These are phyloP conservation scores for Tinamus guttatus DNA, from an alignment of 2,113 vertebrate genomes.

Conservation along the genomic window DNA sequence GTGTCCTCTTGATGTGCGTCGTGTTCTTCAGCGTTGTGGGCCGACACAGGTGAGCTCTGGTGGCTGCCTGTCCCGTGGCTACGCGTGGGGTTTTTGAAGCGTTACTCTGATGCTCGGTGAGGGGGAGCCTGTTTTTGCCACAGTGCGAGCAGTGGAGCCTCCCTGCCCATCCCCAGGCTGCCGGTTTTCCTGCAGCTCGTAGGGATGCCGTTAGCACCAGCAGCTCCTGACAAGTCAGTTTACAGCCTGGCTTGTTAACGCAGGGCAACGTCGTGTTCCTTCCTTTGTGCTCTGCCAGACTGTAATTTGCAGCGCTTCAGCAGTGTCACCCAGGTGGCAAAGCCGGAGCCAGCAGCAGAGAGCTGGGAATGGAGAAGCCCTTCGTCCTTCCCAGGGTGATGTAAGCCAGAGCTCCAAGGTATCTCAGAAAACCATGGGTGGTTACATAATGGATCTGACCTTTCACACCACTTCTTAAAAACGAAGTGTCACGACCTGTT, in stretches of 20 bases:
- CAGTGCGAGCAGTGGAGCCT: too few relatives aligned
- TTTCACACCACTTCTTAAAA: neutral
- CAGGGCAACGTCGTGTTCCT: neutral
- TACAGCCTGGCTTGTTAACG: neutral
- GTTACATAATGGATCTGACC: neutral
- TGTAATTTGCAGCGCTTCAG: neutral
- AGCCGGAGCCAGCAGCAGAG: neutral
- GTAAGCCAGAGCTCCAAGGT: neutral
- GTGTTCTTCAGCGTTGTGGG: too few relatives aligned
- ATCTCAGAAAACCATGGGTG: neutral
- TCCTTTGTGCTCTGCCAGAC: neutral
- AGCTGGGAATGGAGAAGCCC: neutral
- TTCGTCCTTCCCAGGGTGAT: neutral
- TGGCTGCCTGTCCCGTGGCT: too few relatives aligned
- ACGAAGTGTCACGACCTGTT: accelerated
- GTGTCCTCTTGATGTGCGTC: too few relatives aligned
- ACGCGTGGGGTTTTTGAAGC: too few relatives aligned
- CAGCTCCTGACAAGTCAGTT: neutral
- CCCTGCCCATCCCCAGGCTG: too few relatives aligned
- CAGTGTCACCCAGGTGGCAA: neutral
- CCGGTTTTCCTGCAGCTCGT: neutral
- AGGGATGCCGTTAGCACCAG: neutral
- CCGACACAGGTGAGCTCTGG: too few relatives aligned
- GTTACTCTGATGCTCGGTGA: too few relatives aligned
- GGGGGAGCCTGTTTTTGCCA: too few relatives aligned